A percentile compares a stretch with the other conserved stretches of the same genome.
Conservation (phyloP, 2,797 vertebrate genomes). For the Macropus fuliginosus region DNA sequence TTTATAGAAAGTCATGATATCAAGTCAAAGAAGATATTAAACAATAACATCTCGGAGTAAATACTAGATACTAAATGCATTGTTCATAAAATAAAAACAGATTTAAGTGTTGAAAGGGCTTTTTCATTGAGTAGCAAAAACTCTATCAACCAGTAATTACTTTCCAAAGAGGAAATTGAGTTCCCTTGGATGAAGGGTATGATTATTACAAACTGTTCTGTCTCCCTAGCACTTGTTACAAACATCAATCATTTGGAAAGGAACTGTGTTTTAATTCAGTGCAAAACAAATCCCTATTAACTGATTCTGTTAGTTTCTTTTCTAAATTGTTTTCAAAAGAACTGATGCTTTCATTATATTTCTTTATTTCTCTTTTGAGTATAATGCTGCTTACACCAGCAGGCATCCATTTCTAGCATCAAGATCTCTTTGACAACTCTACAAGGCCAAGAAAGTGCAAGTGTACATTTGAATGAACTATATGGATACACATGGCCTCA, state of each 20-base stretch:
- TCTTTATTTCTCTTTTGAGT: neutral
- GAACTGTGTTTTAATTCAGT: neutral
- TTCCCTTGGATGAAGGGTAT: neutral
- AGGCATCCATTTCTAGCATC: neutral
- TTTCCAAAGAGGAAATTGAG: neutral
- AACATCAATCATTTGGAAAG: neutral
- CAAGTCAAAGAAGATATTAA: conserved; percentile 39
- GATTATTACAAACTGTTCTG: neutral
- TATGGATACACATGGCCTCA: neutral
- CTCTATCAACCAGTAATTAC: neutral
- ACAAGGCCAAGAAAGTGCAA: neutral
- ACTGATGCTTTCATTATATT: neutral
- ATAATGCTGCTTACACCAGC: neutral
- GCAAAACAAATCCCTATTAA: neutral
- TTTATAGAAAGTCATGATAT: neutral
- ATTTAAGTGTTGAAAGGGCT: neutral
- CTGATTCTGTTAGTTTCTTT: neutral
- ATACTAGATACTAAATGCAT: conserved; percentile 31
- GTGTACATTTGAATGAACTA: neutral
- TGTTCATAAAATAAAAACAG: conserved; percentile 36
- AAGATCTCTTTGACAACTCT: neutral
- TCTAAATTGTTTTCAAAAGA: neutral
- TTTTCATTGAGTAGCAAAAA: neutral
- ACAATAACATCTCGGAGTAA: conserved; percentile 55
- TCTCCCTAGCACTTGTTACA: neutral